These are phyloP conservation scores for Beroe forskalii DNA, from an alignment of 37 sponge, comb jelly and placozoan species.

Conservation along the genomic window DNA sequence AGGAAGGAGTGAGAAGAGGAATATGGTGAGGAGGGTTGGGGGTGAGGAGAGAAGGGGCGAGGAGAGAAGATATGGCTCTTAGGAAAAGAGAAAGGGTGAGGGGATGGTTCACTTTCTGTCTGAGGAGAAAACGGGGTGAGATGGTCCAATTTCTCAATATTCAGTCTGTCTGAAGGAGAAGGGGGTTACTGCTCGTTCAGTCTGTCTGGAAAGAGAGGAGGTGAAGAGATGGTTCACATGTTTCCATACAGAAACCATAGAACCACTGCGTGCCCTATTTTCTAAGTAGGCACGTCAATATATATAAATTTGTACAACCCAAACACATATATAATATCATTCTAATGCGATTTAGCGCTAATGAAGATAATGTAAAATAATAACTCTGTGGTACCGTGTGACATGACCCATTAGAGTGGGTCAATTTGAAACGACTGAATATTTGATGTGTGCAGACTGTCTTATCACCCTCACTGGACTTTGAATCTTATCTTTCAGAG, in stretches of 20 bases:
- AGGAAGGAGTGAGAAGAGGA: neutral
- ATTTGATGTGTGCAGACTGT: conserved; percentile 18
- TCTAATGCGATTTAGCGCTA: conserved; percentile 62
- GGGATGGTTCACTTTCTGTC: too few species aligned
- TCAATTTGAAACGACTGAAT: conserved; percentile 61
- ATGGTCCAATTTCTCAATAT: conserved; percentile 42
- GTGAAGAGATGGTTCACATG: neutral
- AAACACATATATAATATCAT: too few species aligned
- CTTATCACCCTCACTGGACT: conserved; percentile 23
- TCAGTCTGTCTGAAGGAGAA: conserved; percentile 40
- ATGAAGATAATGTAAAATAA: conserved; percentile 53
- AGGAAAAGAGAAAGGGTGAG: neutral
- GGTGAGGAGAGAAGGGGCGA: neutral
- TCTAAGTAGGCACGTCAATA: conserved; percentile 14
- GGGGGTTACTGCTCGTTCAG: too few species aligned
- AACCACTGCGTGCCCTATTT: conserved; percentile 3
- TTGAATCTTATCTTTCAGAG: conserved; percentile 8
- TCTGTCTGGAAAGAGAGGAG: neutral
- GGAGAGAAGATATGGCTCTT: neutral
- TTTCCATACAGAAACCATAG: conserved; percentile 21
- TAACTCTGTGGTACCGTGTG: conserved; percentile 13
- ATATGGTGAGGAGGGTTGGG: neutral
- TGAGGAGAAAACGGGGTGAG: too few species aligned
- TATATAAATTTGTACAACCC: neutral
- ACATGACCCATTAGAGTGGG: conserved; percentile 11